Conservation (phyloP, 2,113 vertebrate species). For the Centropus bengalensis region DNA sequence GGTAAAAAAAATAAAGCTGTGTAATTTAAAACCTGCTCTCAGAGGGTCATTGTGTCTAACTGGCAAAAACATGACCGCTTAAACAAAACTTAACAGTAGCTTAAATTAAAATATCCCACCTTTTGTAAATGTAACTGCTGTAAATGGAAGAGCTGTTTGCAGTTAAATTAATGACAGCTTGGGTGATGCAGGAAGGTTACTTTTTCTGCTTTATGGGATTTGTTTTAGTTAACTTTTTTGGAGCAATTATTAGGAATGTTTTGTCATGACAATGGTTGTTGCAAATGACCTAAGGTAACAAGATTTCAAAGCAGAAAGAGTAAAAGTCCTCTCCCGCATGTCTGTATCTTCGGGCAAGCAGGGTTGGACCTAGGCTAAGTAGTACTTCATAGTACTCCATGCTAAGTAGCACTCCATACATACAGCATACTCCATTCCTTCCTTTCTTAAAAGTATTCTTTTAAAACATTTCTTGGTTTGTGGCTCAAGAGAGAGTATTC, state of each 20-base stretch:
- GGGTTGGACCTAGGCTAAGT: neutral
- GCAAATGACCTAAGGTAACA: neutral
- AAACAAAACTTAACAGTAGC: too few species aligned
- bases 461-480: neutral
- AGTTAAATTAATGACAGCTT: neutral
- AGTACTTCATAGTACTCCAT: neutral
- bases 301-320: neutral
- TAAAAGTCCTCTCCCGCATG: neutral
- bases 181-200: neutral
- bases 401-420: neutral
- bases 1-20: too few species aligned
- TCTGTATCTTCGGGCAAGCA: neutral
- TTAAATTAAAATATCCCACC: too few species aligned
- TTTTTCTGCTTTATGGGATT: neutral
- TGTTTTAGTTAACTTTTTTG: neutral
- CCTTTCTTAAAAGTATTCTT: neutral
- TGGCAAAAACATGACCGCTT: too few species aligned
- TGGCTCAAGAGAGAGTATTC: neutral
- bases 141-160: neutral
- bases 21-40: too few species aligned
- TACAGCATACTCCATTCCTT: neutral
- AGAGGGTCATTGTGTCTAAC: too few species aligned
- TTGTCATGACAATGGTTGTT: neutral
- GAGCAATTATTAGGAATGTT: neutral
- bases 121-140: too few species aligned